Conservation (phyloP, 2,113 vertebrate genomes). For the Beaufortia kweichowensis region DNA sequence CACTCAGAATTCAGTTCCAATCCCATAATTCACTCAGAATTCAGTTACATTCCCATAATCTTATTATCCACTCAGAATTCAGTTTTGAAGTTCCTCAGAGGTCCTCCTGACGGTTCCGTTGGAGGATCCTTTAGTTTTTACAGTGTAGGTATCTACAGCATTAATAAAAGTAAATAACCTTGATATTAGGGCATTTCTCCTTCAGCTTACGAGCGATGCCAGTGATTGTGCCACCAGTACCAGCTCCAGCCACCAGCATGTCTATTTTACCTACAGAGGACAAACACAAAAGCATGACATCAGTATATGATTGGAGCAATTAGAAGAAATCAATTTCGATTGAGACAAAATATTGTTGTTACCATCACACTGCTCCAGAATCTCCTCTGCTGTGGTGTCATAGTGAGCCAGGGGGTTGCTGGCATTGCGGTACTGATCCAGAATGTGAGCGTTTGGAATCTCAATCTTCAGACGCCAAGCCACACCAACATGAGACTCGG, state of each 20-base stretch:
- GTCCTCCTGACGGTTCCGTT: too few species aligned
- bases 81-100: too few species aligned
- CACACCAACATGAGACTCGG: conserved; percentile 94
- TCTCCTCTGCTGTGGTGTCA: conserved; percentile 92
- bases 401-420: conserved; percentile 96
- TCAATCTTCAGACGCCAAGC: conserved; percentile 95
- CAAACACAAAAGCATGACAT: neutral
- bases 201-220: conserved; percentile 94
- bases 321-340: neutral
- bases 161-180: conserved; percentile 72
- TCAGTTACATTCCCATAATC: too few species aligned
- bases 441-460: conserved; percentile 91
- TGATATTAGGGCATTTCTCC: conserved; percentile 88
- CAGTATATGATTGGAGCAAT: neutral
- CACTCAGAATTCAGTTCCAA: too few species aligned
- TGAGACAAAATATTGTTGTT: neutral
- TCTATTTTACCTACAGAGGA: conserved; percentile 82
- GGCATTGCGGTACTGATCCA: conserved; percentile 96
- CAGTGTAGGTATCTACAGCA: too few species aligned
- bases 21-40: too few species aligned
- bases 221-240: conserved; percentile 94
- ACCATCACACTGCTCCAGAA: conserved; percentile 93
- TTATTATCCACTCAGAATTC: too few species aligned
- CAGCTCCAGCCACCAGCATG: conserved; percentile 90
- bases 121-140: too few species aligned